Base-by-base conservation (phyloP, 2,888 invertebrate species). In the Lasius platythorax region DNA sequence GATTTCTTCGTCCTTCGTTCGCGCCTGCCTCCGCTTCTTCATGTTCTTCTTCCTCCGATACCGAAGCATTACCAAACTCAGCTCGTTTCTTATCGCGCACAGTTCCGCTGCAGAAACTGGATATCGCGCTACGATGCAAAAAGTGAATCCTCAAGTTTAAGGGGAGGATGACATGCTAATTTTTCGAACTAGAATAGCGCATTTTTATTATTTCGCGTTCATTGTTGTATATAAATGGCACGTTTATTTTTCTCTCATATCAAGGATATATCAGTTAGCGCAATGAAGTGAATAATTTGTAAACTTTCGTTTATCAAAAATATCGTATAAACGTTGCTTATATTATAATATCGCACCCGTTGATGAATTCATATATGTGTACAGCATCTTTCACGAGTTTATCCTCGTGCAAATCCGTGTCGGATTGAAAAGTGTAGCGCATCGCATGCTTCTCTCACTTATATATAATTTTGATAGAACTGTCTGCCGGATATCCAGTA, bases 391-490 rank as follows among this genome's bases (percentile, higher is more conserved):
- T 8, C 33, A 11, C 53, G 28, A 15, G 28, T 28, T 78, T 43
- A 28, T n/a, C 12, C 40, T n/a, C 18, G 11, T 11, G 75, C 11
- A 76, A 61, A 74, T 63, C 67, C 46, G 5, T 68, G 30, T 43
- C 58, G 79, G 58, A 30, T 70, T 78, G 30, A 78, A 72, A 43
- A 79, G 23, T 46, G 8, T 28, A 8, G 46, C 58, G 12, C 43
- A 3, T 15, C 33, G 30, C 12, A 18, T 12, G 15, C 61, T 15
- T 30, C 61, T 61, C 11, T 33, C 40, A 33, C 30, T 73, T 46
- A 61, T 50, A 73, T 61, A 73, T 61, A 81, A 73, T 81, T 73
- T 81, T 73, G 79, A 81, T 81, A 37, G 46, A 81, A 61, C 79
- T 37, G 74, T 73, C 79, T 33, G 43, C 58, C 46, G 61, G 74